Base-by-base conservation (phyloP, 2,113 vertebrate genomes). In the Zingel zingel region DNA sequence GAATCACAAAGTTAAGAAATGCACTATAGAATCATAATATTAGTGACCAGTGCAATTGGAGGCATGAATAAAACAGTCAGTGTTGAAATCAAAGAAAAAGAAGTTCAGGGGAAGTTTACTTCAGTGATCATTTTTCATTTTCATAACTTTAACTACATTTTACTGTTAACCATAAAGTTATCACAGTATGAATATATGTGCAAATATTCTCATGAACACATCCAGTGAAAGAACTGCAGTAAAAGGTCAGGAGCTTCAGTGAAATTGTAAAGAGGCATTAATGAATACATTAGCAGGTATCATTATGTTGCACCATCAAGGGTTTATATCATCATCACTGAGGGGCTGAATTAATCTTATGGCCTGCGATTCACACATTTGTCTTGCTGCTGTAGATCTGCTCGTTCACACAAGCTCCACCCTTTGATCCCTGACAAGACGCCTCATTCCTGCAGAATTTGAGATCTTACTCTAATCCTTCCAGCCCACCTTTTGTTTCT, bases 21-120 rank as follows among this genome's bases (percentile, higher is more conserved):
- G 6, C 58, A 45, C 48, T 39, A 21, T 5, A 5, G 27, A 58
- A 10, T 70, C 8, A 1, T 12, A 33, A 4, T 39, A 4, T 54
- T 25, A 53, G 25, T 58, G 25, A 67, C 30, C 27, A n/a, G 21
- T 43, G 11, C 33, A 57, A 67, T 2, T 65, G 30, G 23, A 77
- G 19, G 47, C 27, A 76, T 79, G 12, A 67, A 76, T 85, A 76
- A 58, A 73, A 70, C 57, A 81, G n/a, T 67, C 48, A 6, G 30
- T 19, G 9, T 27, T 45, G 27, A 66, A 74, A 56, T 64, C 33
- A 63, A 73, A 72, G 8, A 50, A 45, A 36, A 65, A 51, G 16
- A 69, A 30, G 43, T 74, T 65, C 15, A 51, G 15, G 5, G 13
- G 21, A 63, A 23, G 2, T 65, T 74, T 39, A 56, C 48, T 48